Conservation (phyloP, 1,140 invertebrate species). For the Lucilia sericata region DNA sequence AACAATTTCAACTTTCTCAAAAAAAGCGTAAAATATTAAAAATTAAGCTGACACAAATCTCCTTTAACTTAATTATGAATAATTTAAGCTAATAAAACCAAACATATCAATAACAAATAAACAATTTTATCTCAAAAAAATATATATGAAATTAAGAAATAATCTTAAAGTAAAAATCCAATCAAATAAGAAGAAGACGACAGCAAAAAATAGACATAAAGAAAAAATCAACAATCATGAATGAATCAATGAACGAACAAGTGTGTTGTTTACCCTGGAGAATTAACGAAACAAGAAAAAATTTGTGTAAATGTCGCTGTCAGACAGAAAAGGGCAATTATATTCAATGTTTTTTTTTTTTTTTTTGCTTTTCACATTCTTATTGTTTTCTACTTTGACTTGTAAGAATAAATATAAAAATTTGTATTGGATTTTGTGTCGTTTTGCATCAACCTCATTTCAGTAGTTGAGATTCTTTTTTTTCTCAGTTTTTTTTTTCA, state of each 20-base stretch:
- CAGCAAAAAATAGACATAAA: not conserved
- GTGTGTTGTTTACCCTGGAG: constrained; percentile 1
- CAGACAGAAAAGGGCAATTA: constrained; percentile 24
- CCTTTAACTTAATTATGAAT: no score
- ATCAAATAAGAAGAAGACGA: no score
- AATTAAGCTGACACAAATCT: no score
- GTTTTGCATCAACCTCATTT: constrained; percentile 18
- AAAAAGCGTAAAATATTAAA: no score
- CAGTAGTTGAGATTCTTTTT: not conserved
- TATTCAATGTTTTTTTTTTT: constrained; percentile 13
- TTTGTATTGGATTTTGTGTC: not conserved
- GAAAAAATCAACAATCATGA: no score
- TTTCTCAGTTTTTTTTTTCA: not conserved
- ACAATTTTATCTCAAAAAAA: no score
- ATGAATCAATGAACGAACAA: not conserved
- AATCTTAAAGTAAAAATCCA: no score
- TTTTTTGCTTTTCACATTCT: no score
- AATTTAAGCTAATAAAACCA: no score
- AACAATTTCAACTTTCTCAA: not conserved
- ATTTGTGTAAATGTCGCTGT: constrained; percentile 1
- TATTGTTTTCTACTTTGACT: not conserved
- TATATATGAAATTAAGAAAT: no score
- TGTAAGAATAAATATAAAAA: not conserved
- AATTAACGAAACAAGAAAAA: not conserved
- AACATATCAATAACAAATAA: no score